Evolutionary conservation across 1,140 invertebrate genomes (phyloP).

Genomic region (Paraescarpia echinospica): DNA sequence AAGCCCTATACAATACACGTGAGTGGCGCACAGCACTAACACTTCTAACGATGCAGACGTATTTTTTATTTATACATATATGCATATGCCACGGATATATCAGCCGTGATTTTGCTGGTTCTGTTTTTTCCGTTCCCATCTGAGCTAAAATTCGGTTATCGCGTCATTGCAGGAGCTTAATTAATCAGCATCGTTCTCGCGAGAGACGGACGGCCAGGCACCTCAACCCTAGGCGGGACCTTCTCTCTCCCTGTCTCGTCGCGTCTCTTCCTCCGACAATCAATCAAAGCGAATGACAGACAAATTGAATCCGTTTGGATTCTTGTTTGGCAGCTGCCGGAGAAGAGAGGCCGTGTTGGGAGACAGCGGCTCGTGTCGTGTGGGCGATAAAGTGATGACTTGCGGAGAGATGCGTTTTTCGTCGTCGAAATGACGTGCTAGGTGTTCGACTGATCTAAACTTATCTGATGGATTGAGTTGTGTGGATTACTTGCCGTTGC

Average conservation of each 20-base stretch:
- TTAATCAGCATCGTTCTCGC: background rate
- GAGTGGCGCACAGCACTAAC: background rate
- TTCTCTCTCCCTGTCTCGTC: background rate
- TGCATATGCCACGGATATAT: background rate
- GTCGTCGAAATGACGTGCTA: background rate
- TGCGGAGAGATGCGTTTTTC: background rate
- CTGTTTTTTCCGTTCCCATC: background rate
- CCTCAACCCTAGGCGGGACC: background rate
- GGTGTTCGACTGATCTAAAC: background rate
- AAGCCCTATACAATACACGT: background rate
- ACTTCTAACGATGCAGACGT: background rate
- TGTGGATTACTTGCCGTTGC: background rate
- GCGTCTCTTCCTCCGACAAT: background rate
- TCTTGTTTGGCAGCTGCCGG: no score
- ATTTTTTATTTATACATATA: background rate
- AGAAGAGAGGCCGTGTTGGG: background rate
- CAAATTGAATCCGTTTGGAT: background rate
- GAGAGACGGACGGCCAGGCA: background rate
- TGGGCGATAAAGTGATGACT: background rate
- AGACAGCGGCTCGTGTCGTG: background rate
- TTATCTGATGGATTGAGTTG: background rate
- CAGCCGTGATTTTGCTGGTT: background rate
- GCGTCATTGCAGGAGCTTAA: background rate
- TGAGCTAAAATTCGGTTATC: background rate
- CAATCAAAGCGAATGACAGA: background rate